Evolutionary conservation across 2,888 invertebrate genomes (phyloP).

Genomic region (Scrobipalpa atriplicella): DNA sequence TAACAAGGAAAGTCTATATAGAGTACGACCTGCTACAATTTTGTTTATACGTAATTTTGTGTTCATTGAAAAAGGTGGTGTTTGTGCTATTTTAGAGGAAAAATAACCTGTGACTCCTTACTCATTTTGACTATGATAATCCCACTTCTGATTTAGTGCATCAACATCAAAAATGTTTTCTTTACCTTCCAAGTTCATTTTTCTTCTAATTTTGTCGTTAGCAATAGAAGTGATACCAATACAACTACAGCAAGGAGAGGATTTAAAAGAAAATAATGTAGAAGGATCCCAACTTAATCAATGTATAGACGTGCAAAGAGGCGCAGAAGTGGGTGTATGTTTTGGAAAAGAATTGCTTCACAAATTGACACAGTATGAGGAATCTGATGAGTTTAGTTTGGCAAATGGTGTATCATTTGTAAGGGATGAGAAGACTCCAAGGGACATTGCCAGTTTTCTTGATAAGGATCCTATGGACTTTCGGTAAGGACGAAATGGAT

Average conservation of each 20-base stretch:
- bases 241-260: conserved; percentile 67
- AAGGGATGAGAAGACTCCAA: conserved; percentile 85
- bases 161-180: conserved; percentile 40
- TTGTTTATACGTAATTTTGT: conserved; percentile 63
- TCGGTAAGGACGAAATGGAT: conserved; percentile 71
- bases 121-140: conserved; percentile 1
- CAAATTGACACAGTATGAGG: conserved; percentile 85
- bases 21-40: conserved; percentile 59
- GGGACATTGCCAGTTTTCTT: conserved; percentile 85
- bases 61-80: conserved; percentile 58
- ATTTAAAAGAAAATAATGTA: conserved; percentile 60
- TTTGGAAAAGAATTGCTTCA: conserved; percentile 87
- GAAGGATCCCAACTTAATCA: conserved; percentile 66
- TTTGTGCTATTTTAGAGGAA: conserved; percentile 29
- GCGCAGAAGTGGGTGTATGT: conserved; percentile 83
- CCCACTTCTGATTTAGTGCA: neutral
- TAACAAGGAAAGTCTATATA: conserved; percentile 79
- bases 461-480: conserved; percentile 90
- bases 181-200: conserved; percentile 36
- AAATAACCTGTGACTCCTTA: neutral
- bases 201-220: conserved; percentile 44
- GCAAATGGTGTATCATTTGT: conserved; percentile 85
- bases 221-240: conserved; percentile 63
- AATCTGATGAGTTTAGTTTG: conserved; percentile 85
- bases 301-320: conserved; percentile 64